Evolutionary conservation across 2,113 vertebrate genomes (phyloP).

Genomic region (Murina feae): DNA sequence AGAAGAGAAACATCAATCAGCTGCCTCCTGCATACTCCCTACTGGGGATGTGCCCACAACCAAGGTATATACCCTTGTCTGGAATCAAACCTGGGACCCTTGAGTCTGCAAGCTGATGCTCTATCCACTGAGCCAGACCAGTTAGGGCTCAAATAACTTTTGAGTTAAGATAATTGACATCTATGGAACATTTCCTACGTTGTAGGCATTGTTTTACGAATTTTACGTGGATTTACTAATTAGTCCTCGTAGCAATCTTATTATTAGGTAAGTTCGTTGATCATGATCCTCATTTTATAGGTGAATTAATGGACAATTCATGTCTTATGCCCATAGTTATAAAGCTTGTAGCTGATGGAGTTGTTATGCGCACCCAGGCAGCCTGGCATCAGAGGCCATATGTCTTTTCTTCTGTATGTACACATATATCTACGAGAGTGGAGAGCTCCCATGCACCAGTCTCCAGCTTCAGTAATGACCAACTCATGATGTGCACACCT

Average conservation of each 20-base stretch:
- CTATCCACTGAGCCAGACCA: too few relatives aligned
- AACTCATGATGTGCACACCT: not conserved
- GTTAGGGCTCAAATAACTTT: constrained; percentile 1
- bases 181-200: not conserved
- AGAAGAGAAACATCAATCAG: too few relatives aligned
- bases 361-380: not conserved
- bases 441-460: not conserved
- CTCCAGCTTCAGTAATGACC: not conserved
- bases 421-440: too few relatives aligned
- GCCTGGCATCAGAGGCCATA: not conserved
- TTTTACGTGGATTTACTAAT: not conserved
- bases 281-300: not conserved
- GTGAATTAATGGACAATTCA: constrained; percentile 11
- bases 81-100: too few relatives aligned
- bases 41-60: too few relatives aligned
- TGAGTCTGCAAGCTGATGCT: too few relatives aligned
- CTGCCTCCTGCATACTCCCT: too few relatives aligned
- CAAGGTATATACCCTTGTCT: too few relatives aligned
- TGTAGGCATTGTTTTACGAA: not conserved
- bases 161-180: not conserved
- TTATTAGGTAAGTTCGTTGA: not conserved
- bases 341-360: not conserved
- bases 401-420: not conserved
- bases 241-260: not conserved
- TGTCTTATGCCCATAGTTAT: not conserved